phyloP scores from a whole-genome alignment of 1,140 invertebrate genomes.

The Drosophila punjabiensis region DNA sequence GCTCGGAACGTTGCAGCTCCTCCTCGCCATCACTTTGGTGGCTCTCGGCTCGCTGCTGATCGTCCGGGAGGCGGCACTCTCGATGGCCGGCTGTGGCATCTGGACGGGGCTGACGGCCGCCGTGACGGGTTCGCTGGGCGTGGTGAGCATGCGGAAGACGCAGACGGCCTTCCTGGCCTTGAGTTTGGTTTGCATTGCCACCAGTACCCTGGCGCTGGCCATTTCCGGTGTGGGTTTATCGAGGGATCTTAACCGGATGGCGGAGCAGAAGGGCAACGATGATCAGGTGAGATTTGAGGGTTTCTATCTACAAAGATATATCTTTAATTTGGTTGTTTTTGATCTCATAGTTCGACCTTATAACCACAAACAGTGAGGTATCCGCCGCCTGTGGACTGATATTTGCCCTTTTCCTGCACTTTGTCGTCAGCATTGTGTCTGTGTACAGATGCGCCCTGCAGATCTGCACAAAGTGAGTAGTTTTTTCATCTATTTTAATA shows the following conservation, averaged over 20 bases:
- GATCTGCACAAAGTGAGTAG: constrained; percentile 81
- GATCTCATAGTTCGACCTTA: constrained; percentile 64
- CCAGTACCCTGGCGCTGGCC: constrained; percentile 80
- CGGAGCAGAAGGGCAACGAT: constrained; percentile 68
- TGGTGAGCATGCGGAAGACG: constrained; percentile 80
- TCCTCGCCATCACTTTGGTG: constrained; percentile 77
- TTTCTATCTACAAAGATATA: too few species aligned
- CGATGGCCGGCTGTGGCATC: constrained; percentile 81
- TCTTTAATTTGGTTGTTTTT: constrained; percentile 13
- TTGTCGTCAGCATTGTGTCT: constrained; percentile 82
- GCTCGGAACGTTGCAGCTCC: constrained; percentile 74
- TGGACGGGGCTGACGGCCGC: constrained; percentile 81
- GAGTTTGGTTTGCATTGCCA: constrained; percentile 83
- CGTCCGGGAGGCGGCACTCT: constrained; percentile 74
- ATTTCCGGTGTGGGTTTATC: constrained; percentile 82
- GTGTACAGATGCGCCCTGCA: constrained; percentile 81
- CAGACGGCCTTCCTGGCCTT: constrained; percentile 81
- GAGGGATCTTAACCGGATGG: constrained; percentile 76
- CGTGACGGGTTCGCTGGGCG: constrained; percentile 79
- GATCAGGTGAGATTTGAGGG: constrained; percentile 18
- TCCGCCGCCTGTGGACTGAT: constrained; percentile 80
- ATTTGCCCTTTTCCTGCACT: constrained; percentile 78
- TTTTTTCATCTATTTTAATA: not conserved
- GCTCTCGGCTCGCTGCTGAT: constrained; percentile 79
- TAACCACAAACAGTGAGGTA: constrained; percentile 74